phyloP scores from a whole-genome alignment of 2,888 invertebrate species.

The Spicauda simplicius region DNA sequence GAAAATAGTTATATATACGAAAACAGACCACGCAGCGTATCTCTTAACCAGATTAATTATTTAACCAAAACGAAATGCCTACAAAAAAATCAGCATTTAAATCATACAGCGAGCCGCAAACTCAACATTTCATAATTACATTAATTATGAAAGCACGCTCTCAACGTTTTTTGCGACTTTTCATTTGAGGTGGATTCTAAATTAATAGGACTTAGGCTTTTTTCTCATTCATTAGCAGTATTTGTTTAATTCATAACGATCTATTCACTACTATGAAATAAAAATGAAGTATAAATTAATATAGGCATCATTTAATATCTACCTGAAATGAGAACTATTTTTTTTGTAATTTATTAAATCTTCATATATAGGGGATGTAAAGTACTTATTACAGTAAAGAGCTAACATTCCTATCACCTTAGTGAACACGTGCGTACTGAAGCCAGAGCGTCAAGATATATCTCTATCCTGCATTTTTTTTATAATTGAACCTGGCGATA shows the following conservation, averaged over 20 bases:
- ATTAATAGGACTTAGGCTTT: constrained; percentile 33
- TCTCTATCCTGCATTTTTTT: too few relatives aligned
- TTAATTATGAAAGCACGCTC: constrained; percentile 33
- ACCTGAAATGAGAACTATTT: neutral
- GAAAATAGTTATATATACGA: too few relatives aligned
- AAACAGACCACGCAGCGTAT: neutral
- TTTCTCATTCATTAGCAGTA: constrained; percentile 36
- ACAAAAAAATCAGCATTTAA: constrained; percentile 15
- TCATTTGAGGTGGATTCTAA: constrained; percentile 35
- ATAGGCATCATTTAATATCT: neutral
- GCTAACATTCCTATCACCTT: too few relatives aligned
- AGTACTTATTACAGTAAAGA: too few relatives aligned
- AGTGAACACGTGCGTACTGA: too few relatives aligned
- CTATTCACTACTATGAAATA: constrained; percentile 25
- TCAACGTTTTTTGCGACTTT: constrained; percentile 35
- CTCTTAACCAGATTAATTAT: neutral
- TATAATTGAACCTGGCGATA: too few relatives aligned
- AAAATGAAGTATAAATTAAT: constrained; percentile 11
- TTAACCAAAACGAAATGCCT: neutral
- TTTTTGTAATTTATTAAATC: neutral
- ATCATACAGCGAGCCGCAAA: constrained; percentile 25
- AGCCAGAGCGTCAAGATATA: too few relatives aligned
- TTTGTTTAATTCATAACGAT: constrained; percentile 36
- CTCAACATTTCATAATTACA: constrained; percentile 35
- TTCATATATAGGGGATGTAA: too few relatives aligned